Conservation (phyloP, 2,888 invertebrate species). For the Campopleginae sp. region DNA sequence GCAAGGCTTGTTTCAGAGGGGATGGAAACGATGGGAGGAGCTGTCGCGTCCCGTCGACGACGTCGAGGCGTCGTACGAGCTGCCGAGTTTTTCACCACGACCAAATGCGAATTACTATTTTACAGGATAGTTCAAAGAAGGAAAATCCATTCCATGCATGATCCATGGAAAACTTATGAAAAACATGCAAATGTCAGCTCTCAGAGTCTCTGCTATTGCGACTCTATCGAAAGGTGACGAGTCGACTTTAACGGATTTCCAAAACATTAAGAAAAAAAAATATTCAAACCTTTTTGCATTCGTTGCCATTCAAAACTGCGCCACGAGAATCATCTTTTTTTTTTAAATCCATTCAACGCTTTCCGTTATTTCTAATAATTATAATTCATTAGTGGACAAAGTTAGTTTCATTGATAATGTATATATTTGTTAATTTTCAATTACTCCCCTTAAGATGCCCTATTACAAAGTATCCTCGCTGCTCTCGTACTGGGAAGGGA, state of each 20-base stretch:
- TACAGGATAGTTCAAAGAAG: conserved; percentile 50
- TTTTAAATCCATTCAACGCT: neutral
- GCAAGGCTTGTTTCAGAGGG: conserved; percentile 14
- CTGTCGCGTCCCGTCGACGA: conserved; percentile 53
- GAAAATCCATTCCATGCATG: neutral
- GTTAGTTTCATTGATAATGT: too few species aligned
- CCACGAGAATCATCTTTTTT: neutral
- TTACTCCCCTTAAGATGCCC: too few species aligned
- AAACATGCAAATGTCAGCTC: neutral
- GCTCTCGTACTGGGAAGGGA: too few species aligned
- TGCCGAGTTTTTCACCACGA: conserved; percentile 54
- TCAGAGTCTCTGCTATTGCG: neutral
- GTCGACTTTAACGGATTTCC: neutral
- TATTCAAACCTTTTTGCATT: neutral
- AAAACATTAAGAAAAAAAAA: neutral
- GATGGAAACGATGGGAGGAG: conserved; percentile 25
- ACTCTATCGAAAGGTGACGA: neutral
- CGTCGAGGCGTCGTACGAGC: conserved; percentile 55
- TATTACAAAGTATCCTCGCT: too few species aligned
- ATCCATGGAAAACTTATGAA: neutral
- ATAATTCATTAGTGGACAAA: too few species aligned
- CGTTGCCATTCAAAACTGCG: neutral
- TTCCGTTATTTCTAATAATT: neutral
- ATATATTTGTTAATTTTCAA: too few species aligned
- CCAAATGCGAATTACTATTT: conserved; percentile 49